A percentile compares a stretch with the other conserved stretches of the same genome.
phyloP scores from a whole-genome alignment of 2,797 vertebrate species.

The Schizopygopsis pylzovi region DNA sequence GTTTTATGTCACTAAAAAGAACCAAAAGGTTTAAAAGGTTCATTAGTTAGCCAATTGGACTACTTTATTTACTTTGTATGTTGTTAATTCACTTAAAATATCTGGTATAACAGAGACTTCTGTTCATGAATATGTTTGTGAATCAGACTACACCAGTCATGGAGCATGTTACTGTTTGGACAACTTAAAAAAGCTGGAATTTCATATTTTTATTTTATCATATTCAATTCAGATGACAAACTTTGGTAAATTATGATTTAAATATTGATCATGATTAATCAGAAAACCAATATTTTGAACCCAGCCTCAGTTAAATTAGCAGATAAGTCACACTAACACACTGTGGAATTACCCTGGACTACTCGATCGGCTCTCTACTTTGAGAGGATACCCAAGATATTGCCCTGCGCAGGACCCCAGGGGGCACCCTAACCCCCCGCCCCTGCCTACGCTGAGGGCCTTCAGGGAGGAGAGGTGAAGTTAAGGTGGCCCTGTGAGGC shows the following conservation, averaged over 20 bases:
- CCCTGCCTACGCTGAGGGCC: slow-evolving; percentile 53
- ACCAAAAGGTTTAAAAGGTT: neutral
- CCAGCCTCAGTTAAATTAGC: slow-evolving; percentile 22
- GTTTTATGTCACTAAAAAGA: neutral
- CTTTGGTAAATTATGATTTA: neutral
- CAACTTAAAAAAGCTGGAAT: no score
- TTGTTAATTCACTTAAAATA: neutral
- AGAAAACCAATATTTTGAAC: neutral
- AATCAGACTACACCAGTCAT: neutral
- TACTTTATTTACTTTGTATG: neutral
- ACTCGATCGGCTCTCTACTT: slow-evolving; percentile 62
- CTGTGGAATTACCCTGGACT: slow-evolving; percentile 58
- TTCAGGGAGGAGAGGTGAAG: slow-evolving; percentile 59
- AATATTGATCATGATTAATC: neutral
- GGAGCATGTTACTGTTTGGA: neutral
- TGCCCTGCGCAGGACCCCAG: slow-evolving; percentile 66
- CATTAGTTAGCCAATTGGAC: no score
- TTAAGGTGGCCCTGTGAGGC: slow-evolving; percentile 49
- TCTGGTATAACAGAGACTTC: neutral
- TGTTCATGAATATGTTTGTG: neutral
- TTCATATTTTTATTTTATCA: neutral
- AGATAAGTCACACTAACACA: slow-evolving; percentile 24
- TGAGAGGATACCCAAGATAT: slow-evolving; percentile 68
- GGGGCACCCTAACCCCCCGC: slow-evolving; percentile 57
- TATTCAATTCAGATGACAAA: neutral